Evolutionary conservation across 2,797 vertebrate species (phyloP).

Genomic region (Apogon talboti): DNA sequence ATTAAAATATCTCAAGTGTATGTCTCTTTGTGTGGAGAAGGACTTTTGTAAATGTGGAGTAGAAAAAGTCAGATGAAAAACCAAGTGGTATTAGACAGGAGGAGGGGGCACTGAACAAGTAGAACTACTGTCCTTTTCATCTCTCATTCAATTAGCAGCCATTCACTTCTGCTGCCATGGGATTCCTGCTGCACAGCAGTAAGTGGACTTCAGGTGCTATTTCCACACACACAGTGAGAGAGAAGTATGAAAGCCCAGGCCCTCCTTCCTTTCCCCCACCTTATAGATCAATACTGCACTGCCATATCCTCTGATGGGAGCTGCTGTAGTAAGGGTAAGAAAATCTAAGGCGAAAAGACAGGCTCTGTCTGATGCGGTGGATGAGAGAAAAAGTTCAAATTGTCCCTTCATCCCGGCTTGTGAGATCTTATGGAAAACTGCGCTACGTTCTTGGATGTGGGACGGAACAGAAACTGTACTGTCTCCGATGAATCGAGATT

Average conservation of each 20-base stretch:
- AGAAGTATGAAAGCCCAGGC: slow-evolving; percentile 68
- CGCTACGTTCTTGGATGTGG: slow-evolving; percentile 62
- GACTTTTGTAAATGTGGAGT: slow-evolving; percentile 38
- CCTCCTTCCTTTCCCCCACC: slow-evolving; percentile 72
- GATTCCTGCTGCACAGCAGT: slow-evolving; percentile 66
- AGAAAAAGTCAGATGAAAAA: slow-evolving; percentile 51
- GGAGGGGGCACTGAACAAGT: slow-evolving; percentile 43
- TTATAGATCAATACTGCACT: slow-evolving; percentile 78
- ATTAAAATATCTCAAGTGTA: slow-evolving; percentile 41
- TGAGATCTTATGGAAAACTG: slow-evolving; percentile 69
- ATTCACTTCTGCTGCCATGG: slow-evolving; percentile 67
- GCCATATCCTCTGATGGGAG: slow-evolving; percentile 81
- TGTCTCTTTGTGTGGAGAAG: slow-evolving; percentile 44
- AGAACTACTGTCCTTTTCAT: slow-evolving; percentile 70
- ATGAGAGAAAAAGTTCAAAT: slow-evolving; percentile 82
- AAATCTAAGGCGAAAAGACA: slow-evolving; percentile 79
- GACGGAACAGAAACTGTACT: slow-evolving; percentile 48
- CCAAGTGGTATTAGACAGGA: slow-evolving; percentile 28
- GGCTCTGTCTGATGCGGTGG: slow-evolving; percentile 63
- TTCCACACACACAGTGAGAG: slow-evolving; percentile 53
- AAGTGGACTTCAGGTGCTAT: slow-evolving; percentile 76
- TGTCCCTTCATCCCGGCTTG: slow-evolving; percentile 79
- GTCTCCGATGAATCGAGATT: slow-evolving; percentile 72
- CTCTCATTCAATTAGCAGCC: slow-evolving; percentile 77
- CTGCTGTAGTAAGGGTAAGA: slow-evolving; percentile 70